Evolutionary conservation across 2,113 vertebrate genomes (phyloP).

Genomic region (Paralichthys olivaceus): DNA sequence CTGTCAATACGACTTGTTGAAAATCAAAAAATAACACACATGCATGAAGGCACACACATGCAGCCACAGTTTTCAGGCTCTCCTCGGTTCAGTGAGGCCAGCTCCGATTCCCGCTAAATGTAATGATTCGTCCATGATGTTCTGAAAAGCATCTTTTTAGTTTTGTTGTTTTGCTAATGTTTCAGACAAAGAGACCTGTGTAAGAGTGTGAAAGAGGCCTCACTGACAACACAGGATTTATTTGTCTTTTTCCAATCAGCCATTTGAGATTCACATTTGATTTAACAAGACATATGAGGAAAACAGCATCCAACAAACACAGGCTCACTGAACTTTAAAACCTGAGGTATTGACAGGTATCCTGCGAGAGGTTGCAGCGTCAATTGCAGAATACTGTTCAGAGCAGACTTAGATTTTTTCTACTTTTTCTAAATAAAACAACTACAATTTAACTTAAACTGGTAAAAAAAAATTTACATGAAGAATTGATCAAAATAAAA

Average conservation of each 20-base stretch:
- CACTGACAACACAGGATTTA: not conserved
- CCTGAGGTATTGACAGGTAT: not conserved
- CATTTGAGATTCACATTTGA: too few relatives aligned
- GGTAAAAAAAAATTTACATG: too few relatives aligned
- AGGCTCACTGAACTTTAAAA: not conserved
- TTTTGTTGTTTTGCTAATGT: not conserved
- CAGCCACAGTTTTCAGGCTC: not conserved
- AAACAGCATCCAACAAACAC: not conserved
- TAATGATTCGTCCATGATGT: not conserved
- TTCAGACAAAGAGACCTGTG: not conserved
- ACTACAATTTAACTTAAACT: too few relatives aligned
- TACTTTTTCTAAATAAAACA: too few relatives aligned
- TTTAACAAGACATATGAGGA: not conserved
- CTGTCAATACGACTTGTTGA: slow-evolving; percentile 1
- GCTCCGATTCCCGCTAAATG: not conserved
- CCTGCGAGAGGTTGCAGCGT: too few relatives aligned
- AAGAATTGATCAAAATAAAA: too few relatives aligned
- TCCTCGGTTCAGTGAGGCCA: not conserved
- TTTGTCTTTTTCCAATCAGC: not conserved
- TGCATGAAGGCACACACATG: not conserved
- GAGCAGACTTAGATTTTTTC: too few relatives aligned
- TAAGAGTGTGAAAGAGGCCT: slow-evolving; percentile 12
- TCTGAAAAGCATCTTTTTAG: not conserved
- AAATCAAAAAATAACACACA: slow-evolving; percentile 5
- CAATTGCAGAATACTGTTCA: too few relatives aligned